Conservation (phyloP, 2,888 invertebrate genomes). For the Caenorhabditis angaria region DNA sequence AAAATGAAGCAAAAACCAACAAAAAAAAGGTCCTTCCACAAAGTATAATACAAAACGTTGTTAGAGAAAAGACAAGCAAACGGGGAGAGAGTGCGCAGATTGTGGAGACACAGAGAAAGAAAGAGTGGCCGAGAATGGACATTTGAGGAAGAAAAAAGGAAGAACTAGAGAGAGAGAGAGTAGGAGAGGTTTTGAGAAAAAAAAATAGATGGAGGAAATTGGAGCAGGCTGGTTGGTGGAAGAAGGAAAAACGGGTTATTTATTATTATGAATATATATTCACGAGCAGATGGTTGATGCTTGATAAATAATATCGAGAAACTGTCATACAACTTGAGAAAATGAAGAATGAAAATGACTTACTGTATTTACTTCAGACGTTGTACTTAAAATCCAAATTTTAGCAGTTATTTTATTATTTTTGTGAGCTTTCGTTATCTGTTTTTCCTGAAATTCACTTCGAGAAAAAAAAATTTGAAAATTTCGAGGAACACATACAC, state of each 20-base stretch:
- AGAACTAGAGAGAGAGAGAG: constrained; percentile 7
- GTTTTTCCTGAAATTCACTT: too few relatives aligned
- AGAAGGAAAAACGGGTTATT: neutral
- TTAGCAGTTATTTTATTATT: too few relatives aligned
- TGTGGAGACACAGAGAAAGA: constrained; percentile 3
- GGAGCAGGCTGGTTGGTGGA: neutral
- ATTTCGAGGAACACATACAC: too few relatives aligned
- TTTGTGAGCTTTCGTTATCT: too few relatives aligned
- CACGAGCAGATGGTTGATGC: neutral
- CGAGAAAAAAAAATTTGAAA: too few relatives aligned
- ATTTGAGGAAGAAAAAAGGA: constrained; percentile 1
- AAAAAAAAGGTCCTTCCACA: neutral
- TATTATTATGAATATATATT: constrained; percentile 1
- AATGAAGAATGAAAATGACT: too few relatives aligned
- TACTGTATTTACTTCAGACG: too few relatives aligned
- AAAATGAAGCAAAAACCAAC: constrained; percentile 1
- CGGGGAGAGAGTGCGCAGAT: constrained; percentile 5
- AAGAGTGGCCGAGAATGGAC: constrained; percentile 12
- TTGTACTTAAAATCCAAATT: too few relatives aligned
- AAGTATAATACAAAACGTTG: constrained; percentile 1
- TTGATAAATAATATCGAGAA: neutral
- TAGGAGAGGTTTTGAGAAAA: too few relatives aligned
- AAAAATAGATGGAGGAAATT: constrained; percentile 9
- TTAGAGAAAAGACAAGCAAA: constrained; percentile 6
- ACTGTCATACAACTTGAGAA: neutral